A percentile compares a stretch with the other conserved stretches of the same genome.
These are phyloP conservation scores for Protodeltote pygarga DNA, from an alignment of 2,888 invertebrate genomes.

Conservation along the genomic window DNA sequence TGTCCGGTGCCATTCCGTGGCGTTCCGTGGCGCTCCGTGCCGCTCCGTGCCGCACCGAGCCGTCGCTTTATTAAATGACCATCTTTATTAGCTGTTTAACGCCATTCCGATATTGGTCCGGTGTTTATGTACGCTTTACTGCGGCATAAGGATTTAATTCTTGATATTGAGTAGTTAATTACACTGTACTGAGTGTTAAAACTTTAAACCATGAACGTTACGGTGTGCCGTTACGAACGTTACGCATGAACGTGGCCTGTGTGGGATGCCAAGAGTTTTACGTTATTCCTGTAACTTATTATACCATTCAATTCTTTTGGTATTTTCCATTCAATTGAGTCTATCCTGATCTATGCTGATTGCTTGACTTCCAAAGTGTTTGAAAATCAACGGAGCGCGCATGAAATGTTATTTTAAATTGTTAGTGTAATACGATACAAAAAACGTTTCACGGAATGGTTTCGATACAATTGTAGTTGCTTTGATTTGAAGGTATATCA, in stretches of 20 bases:
- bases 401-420: too few species aligned
- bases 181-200: too few species aligned
- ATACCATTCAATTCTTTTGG: too few species aligned
- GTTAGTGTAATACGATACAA: too few species aligned
- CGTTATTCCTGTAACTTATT: background rate
- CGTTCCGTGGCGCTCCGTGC: slow-evolving; percentile 40
- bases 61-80: slow-evolving; percentile 48
- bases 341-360: too few species aligned
- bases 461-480: background rate
- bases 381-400: too few species aligned
- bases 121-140: slow-evolving; percentile 42
- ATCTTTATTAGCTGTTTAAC: slow-evolving; percentile 51
- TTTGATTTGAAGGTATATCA: background rate
- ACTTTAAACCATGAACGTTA: too few species aligned
- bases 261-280: slow-evolving; percentile 10
- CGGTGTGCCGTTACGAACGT: too few species aligned
- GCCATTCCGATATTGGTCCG: slow-evolving; percentile 52
- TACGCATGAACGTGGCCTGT: too few species aligned
- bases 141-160: slow-evolving; percentile 42
- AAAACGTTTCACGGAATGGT: background rate
- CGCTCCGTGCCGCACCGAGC: slow-evolving; percentile 17
- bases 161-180: slow-evolving; percentile 40
- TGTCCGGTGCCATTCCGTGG: slow-evolving; percentile 40
- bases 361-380: too few species aligned
- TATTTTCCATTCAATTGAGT: too few species aligned